Percentiles rank a stretch among this genome's conserved stretches.
phyloP scores from a whole-genome alignment of 2,113 vertebrate genomes.

The Globicephala melas region DNA sequence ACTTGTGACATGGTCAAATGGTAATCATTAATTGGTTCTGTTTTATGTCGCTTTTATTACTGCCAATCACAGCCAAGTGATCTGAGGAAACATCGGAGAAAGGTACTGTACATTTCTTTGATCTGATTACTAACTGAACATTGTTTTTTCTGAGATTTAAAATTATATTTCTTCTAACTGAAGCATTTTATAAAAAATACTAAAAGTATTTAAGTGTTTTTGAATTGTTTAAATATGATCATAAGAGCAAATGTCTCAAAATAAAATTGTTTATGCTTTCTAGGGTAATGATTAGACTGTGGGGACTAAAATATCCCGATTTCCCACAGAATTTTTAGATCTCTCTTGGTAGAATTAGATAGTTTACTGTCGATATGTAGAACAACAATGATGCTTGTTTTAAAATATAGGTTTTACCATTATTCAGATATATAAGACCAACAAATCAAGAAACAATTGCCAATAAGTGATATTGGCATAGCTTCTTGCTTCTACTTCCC shows the following conservation, averaged over 20 bases:
- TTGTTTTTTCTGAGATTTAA: background rate
- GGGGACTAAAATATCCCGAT: background rate
- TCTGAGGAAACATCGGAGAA: conserved; percentile 97
- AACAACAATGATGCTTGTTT: background rate
- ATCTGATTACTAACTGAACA: background rate
- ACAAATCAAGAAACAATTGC: background rate
- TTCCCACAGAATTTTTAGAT: background rate
- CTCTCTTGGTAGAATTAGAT: background rate
- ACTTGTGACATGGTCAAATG: background rate
- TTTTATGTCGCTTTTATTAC: conserved; percentile 68
- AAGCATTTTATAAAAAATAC: background rate
- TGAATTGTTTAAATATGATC: background rate
- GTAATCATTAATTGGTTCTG: conserved; percentile 65
- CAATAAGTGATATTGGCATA: too few species aligned
- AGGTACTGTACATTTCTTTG: conserved; percentile 84
- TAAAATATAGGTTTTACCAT: background rate
- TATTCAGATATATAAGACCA: background rate
- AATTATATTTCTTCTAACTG: background rate
- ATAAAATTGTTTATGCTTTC: background rate
- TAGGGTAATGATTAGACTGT: background rate
- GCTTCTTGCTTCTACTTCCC: background rate
- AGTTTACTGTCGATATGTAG: background rate
- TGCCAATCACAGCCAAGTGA: conserved; percentile 91
- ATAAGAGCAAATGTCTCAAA: background rate
- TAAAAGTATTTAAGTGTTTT: background rate